Evolutionary conservation across 2,797 vertebrate species (phyloP).

Genomic region (Peromyscus attwateri): DNA sequence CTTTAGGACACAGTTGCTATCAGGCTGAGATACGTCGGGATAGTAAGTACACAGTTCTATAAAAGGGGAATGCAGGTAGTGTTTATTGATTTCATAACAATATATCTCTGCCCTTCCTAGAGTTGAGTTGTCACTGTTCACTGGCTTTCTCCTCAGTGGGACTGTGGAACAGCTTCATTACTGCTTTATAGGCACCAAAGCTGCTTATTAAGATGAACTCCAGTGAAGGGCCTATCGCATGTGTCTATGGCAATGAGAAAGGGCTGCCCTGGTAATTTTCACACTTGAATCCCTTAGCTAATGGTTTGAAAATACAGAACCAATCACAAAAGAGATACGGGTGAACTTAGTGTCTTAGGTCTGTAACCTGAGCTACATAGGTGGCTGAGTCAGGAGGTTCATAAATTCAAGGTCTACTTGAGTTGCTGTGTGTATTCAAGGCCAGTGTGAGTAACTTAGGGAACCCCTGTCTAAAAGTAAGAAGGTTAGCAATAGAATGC

Average conservation of each 20-base stretch:
- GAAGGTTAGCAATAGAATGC: not conserved
- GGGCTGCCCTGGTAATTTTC: not conserved
- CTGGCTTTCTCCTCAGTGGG: not conserved
- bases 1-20: conserved; percentile 32
- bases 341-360: too few relatives aligned
- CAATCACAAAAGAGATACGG: not conserved
- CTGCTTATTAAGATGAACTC: not conserved
- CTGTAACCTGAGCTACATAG: not conserved
- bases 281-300: not conserved
- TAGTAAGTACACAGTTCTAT: not conserved
- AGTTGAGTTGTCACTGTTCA: not conserved
- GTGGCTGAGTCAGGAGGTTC: not conserved
- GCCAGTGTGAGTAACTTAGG: not conserved
- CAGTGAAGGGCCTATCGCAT: not conserved
- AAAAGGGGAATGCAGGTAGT: not conserved
- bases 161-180: not conserved
- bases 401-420: not conserved
- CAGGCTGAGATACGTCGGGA: not conserved
- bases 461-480: not conserved
- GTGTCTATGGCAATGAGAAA: not conserved
- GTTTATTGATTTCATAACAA: not conserved
- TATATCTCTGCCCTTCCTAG: not conserved
- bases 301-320: not conserved
- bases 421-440: not conserved
- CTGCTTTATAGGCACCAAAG: not conserved